Percentiles rank a stretch among this genome's conserved stretches.
phyloP scores from a whole-genome alignment of 1,140 invertebrate genomes.

The Drosophila bocqueti region DNA sequence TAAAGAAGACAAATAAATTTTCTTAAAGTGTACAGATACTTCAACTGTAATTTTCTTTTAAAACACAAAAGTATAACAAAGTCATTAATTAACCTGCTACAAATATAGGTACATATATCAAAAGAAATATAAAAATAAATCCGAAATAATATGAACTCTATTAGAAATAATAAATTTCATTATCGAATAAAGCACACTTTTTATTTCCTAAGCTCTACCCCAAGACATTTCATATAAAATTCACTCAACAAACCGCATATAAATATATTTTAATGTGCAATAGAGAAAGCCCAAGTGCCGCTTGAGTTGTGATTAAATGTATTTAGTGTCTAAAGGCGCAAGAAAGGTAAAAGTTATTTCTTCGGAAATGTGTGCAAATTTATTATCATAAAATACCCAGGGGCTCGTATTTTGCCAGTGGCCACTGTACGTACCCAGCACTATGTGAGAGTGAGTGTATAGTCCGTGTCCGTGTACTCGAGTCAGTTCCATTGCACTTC shows the following conservation, averaged over 20 bases:
- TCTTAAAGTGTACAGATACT: too few relatives aligned
- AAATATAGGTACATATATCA: too few relatives aligned
- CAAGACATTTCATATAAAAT: background rate
- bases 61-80: background rate
- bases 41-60: too few relatives aligned
- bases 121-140: too few relatives aligned
- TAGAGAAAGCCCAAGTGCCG: slow-evolving; percentile 13
- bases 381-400: slow-evolving; percentile 17
- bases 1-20: too few relatives aligned
- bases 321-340: slow-evolving; percentile 9
- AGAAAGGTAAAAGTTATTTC: slow-evolving; percentile 19
- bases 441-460: background rate
- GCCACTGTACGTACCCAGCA: slow-evolving; percentile 34
- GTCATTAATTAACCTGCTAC: background rate
- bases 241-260: background rate
- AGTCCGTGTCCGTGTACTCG: slow-evolving; percentile 15
- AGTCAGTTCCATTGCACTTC: slow-evolving; percentile 42
- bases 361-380: background rate
- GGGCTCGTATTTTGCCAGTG: background rate
- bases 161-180: background rate
- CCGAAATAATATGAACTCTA: too few relatives aligned
- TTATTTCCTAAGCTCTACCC: background rate
- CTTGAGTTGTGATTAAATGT: slow-evolving; percentile 18
- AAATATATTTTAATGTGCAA: slow-evolving; percentile 15
- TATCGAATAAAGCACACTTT: background rate